A percentile compares a stretch with the other conserved stretches of the same genome.
Conservation (phyloP, 2,888 invertebrate genomes). For the Coronaproctus castanopsis region DNA sequence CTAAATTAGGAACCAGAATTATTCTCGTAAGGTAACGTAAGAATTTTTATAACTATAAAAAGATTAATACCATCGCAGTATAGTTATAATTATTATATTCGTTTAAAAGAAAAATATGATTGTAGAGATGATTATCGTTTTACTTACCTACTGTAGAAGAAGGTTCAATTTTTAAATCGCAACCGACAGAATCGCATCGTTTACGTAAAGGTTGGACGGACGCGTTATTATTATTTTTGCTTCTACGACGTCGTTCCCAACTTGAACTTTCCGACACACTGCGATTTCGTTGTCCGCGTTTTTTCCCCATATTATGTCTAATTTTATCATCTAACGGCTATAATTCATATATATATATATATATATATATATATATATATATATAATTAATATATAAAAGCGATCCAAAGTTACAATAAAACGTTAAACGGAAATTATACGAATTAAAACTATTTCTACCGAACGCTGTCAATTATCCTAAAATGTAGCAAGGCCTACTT, state of each 20-base stretch:
- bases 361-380: too few relatives aligned
- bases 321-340: slow-evolving; percentile 12
- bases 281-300: slow-evolving; percentile 37
- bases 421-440: not conserved
- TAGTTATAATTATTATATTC: too few relatives aligned
- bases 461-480: not conserved
- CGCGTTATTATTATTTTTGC: slow-evolving; percentile 15
- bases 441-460: not conserved
- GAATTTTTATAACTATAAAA: too few relatives aligned
- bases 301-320: slow-evolving; percentile 24
- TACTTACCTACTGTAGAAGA: too few relatives aligned
- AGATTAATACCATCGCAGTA: too few relatives aligned
- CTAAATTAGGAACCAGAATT: too few relatives aligned
- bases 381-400: too few relatives aligned
- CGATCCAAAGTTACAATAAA: too few relatives aligned
- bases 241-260: slow-evolving; percentile 14
- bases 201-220: slow-evolving; percentile 4
- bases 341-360: too few relatives aligned
- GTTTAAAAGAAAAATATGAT: too few relatives aligned
- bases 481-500: slow-evolving; percentile 10
- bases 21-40: too few relatives aligned
- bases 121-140: too few relatives aligned
- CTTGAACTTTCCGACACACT: slow-evolving; percentile 41
- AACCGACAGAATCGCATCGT: slow-evolving; percentile 11
- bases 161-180: slow-evolving; percentile 4